These are phyloP conservation scores for Aphidius ervi DNA, from an alignment of 1,140 invertebrate genomes.

Conservation along the genomic window DNA sequence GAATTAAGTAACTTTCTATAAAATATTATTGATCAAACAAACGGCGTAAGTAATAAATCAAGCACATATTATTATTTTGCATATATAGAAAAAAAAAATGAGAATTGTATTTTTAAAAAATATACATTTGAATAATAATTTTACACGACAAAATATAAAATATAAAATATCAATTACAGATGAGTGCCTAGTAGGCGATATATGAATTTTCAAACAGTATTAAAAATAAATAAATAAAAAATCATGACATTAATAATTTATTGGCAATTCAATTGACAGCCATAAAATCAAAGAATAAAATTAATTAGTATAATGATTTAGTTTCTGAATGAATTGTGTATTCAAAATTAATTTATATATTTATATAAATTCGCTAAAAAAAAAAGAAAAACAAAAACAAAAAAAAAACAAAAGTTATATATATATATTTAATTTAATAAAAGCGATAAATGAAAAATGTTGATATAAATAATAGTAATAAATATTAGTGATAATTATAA, in stretches of 20 bases:
- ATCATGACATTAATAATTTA: too few species aligned
- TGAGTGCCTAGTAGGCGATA: conserved; percentile 3
- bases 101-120: conserved; percentile 9
- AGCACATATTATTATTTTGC: background rate
- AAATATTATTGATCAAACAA: background rate
- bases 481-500: conserved; percentile 23
- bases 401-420: background rate
- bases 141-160: background rate
- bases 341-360: conserved; percentile 37
- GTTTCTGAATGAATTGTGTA: conserved; percentile 16
- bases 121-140: background rate
- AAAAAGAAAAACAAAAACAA: conserved; percentile 24
- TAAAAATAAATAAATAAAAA: background rate
- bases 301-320: background rate
- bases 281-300: background rate
- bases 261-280: too few species aligned
- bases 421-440: conserved; percentile 40
- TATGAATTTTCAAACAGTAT: conserved; percentile 12
- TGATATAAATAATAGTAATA: conserved; percentile 25
- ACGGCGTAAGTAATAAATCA: conserved; percentile 11
- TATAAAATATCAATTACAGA: background rate
- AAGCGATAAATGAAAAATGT: conserved; percentile 36
- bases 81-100: background rate
- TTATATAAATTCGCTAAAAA: conserved; percentile 40
- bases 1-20: background rate